Evolutionary conservation across 2,888 invertebrate genomes (phyloP).

Genomic region (Noctua comes): DNA sequence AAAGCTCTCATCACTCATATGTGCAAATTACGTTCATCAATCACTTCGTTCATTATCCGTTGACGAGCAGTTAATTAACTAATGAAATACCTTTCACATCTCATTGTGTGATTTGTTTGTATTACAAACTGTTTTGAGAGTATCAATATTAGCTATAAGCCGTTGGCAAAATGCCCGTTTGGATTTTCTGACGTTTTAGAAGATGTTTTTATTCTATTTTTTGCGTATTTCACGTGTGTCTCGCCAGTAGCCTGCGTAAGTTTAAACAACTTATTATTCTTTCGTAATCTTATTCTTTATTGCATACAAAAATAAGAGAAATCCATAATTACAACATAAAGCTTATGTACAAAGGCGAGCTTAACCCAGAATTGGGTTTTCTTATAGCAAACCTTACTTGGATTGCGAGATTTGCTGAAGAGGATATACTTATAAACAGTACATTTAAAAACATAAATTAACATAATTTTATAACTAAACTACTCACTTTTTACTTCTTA

Average conservation of each 20-base stretch:
- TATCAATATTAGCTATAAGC: neutral
- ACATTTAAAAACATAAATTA: no score
- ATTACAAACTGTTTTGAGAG: slow-evolving; percentile 39
- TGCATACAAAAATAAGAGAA: no score
- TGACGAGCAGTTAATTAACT: slow-evolving; percentile 53
- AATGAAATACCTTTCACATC: slow-evolving; percentile 58
- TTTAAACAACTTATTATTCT: neutral
- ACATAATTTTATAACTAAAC: no score
- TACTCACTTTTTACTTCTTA: no score
- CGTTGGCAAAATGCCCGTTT: slow-evolving; percentile 21
- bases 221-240: no score
- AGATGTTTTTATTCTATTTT: neutral
- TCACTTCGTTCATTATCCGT: slow-evolving; percentile 39
- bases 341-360: no score
- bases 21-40: slow-evolving; percentile 53
- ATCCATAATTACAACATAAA: no score
- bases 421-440: no score
- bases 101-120: slow-evolving; percentile 47
- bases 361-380: no score
- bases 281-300: no score
- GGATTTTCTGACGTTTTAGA: neutral
- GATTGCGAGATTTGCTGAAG: no score
- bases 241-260: neutral
- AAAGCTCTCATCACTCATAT: slow-evolving; percentile 19
- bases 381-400: no score